Conservation (phyloP, 2,888 invertebrate species). For the Dasysyrphus tricinctus region DNA sequence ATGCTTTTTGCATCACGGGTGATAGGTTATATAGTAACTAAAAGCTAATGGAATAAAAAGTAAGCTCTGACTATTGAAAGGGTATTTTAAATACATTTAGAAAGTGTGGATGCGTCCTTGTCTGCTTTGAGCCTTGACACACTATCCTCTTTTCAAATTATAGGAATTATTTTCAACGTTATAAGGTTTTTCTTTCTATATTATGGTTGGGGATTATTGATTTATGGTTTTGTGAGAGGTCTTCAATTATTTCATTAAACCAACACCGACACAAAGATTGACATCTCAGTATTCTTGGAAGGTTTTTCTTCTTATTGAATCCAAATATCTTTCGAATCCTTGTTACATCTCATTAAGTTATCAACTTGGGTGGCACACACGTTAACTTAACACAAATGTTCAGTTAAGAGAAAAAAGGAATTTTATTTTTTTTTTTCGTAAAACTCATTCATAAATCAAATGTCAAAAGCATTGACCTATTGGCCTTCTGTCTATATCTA, state of each 20-base stretch:
- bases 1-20: slow-evolving; percentile 6
- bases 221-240: background rate
- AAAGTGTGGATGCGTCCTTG: background rate
- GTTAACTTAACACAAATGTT: background rate
- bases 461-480: slow-evolving; percentile 24
- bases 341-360: background rate
- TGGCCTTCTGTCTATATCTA: background rate
- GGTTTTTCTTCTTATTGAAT: background rate
- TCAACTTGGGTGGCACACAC: background rate
- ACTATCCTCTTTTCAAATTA: background rate
- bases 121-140: slow-evolving; percentile 13
- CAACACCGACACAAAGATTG: background rate
- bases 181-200: background rate
- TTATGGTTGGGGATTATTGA: background rate
- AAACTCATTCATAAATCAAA: slow-evolving; percentile 13
- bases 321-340: background rate
- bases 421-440: background rate
- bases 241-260: background rate
- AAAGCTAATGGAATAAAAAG: slow-evolving; percentile 7
- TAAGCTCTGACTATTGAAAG: slow-evolving; percentile 4
- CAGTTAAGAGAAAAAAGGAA: background rate
- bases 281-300: background rate
- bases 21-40: background rate
- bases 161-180: background rate
- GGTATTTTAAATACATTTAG: background rate